Base-by-base conservation (phyloP, 2,797 vertebrate genomes). In the Rhinatrema bivittatum region DNA sequence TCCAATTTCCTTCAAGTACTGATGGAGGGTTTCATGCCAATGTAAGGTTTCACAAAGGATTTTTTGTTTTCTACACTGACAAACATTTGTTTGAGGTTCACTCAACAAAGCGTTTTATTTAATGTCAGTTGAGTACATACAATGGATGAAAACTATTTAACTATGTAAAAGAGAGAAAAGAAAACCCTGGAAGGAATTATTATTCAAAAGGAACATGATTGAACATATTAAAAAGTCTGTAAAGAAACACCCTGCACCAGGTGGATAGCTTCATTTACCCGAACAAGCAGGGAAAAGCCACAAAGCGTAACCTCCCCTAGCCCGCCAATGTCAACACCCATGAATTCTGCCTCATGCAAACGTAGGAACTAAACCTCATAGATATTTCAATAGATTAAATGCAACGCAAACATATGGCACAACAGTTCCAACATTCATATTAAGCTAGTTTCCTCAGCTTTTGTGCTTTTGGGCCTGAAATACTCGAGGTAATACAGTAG, bases 61-160 rank as follows among this genome's bases (percentile, higher is more conserved):
- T 34, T 15, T 35, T 25, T 29, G n/a, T 10, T 10, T 47, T 41
- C 36, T 18, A 25, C 32, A 27, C 49, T 28, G 28, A 42, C n/a
- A 40, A 31, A 41, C 9, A 12, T 41, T 49, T 49, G 28, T 49
- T 42, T 32, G 39, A 36, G 32, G 23, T 19, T 36, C 37, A n/a
- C n/a, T n/a, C n/a, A 40, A 48, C 39, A 5, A 26, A 11, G 26
- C 24, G 27, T 31, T 9, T 21, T 21, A 23, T 42, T 20, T 39
- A 13, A 32, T 13, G 21, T 17, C 13, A 38, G 22, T 25, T 41
- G 17, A 42, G 46, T 41, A 40, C 32, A 48, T 37, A 47, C 3
- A 4, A 11, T n/a, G n/a, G n/a, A n/a, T n/a, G n/a, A n/a, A n/a
- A n/a, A n/a, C n/a, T n/a, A n/a, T n/a, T n/a, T n/a, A n/a, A n/a